phyloP scores from a whole-genome alignment of 2,888 invertebrate genomes.

The Cyclophora albipunctata region DNA sequence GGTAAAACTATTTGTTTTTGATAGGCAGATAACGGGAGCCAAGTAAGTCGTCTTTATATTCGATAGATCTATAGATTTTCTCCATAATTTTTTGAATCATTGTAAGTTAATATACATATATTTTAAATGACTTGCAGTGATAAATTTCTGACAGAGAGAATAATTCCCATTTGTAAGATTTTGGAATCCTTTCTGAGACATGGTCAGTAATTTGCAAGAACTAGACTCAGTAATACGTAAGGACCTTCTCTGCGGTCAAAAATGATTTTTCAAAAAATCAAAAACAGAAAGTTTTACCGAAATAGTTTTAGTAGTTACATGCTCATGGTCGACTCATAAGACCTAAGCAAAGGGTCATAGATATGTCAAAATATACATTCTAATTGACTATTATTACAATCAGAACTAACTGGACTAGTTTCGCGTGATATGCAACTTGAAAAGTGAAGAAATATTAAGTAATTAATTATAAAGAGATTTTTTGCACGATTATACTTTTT shows the following conservation, averaged over 20 bases:
- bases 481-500: slow-evolving; percentile 45
- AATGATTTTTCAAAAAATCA: slow-evolving; percentile 2
- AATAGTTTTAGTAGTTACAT: slow-evolving; percentile 12
- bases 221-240: too few species aligned
- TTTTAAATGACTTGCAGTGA: too few species aligned
- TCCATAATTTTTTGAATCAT: too few species aligned
- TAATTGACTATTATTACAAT: slow-evolving; percentile 53
- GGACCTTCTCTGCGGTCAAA: too few species aligned
- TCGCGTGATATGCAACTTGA: slow-evolving; percentile 64
- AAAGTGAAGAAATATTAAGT: slow-evolving; percentile 53
- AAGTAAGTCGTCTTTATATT: too few species aligned
- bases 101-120: too few species aligned
- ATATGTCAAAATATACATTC: slow-evolving; percentile 41
- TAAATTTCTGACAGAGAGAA: too few species aligned
- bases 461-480: slow-evolving; percentile 32
- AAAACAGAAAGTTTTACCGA: slow-evolving; percentile 18
- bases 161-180: too few species aligned
- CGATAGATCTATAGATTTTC: too few species aligned
- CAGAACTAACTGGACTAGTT: slow-evolving; percentile 41
- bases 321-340: slow-evolving; percentile 8
- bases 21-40: slow-evolving; percentile 1
- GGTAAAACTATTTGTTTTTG: slow-evolving; percentile 17
- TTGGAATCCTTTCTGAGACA: too few species aligned
- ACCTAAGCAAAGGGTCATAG: slow-evolving; percentile 12
- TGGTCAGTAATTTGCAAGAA: too few species aligned